Evolutionary conservation across 1,140 invertebrate species (phyloP).

Genomic region (Whitmania pigra): DNA sequence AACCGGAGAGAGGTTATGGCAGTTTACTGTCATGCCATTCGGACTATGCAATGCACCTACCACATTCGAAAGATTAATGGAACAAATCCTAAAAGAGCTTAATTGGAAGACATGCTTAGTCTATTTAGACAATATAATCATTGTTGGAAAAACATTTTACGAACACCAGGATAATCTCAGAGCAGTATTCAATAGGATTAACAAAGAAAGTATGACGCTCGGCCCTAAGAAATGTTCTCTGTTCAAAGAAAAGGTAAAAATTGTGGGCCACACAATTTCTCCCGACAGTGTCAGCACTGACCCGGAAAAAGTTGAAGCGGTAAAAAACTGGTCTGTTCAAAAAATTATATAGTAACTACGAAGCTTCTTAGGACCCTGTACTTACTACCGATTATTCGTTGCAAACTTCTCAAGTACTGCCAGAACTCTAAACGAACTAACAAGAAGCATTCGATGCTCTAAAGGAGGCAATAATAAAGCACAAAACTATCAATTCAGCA

Average conservation of each 20-base stretch:
- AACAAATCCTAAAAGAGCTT: slow-evolving; percentile 26
- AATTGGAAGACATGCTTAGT: slow-evolving; percentile 21
- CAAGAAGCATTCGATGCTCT: slow-evolving; percentile 20
- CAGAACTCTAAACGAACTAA: slow-evolving; percentile 4
- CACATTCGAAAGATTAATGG: slow-evolving; percentile 32
- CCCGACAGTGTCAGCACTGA: slow-evolving; percentile 29
- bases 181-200: slow-evolving; percentile 26
- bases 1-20: slow-evolving; percentile 23
- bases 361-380: slow-evolving; percentile 32
- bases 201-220: slow-evolving; percentile 25
- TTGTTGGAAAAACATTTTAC: slow-evolving; percentile 23
- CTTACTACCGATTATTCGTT: slow-evolving; percentile 33
- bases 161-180: slow-evolving; percentile 22
- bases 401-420: slow-evolving; percentile 27
- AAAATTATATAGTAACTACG: slow-evolving; percentile 29
- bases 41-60: slow-evolving; percentile 30
- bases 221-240: slow-evolving; percentile 31
- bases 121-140: slow-evolving; percentile 31
- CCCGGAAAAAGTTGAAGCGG: slow-evolving; percentile 32
- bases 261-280: slow-evolving; percentile 31
- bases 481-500: too few species aligned
- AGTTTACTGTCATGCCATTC: slow-evolving; percentile 30
- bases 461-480: slow-evolving; percentile 19
- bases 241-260: slow-evolving; percentile 27
- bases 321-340: slow-evolving; percentile 32